A percentile compares a stretch with the other conserved stretches of the same genome.
These are phyloP conservation scores for Tachycineta bicolor DNA, from an alignment of 2,113 vertebrate genomes.

Conservation along the genomic window DNA sequence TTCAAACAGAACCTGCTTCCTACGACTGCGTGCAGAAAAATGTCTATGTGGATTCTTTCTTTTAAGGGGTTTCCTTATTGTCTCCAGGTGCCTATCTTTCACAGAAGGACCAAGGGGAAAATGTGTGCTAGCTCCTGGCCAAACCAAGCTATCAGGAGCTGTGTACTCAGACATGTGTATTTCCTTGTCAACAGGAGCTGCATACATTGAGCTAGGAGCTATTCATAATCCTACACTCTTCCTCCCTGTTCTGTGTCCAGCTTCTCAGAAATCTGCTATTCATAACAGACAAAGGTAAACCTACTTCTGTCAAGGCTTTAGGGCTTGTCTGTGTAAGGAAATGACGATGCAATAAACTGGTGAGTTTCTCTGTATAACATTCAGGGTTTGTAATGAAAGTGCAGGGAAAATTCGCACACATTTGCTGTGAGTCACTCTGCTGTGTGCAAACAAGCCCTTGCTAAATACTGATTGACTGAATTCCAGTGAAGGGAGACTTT, in stretches of 20 bases:
- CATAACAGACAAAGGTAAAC: not conserved
- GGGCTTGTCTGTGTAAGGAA: constrained; percentile 23
- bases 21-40: not conserved
- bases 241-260: not conserved
- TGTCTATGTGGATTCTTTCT: not conserved
- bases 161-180: not conserved
- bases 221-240: not conserved
- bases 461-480: not conserved
- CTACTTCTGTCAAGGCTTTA: not conserved
- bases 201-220: constrained; percentile 16
- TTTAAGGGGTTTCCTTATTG: not conserved
- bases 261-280: not conserved
- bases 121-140: constrained; percentile 8
- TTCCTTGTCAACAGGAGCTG: not conserved
- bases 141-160: not conserved
- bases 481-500: not conserved
- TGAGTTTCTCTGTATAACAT: not conserved
- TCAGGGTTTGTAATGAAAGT: not conserved
- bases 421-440: constrained; percentile 8
- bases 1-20: not conserved
- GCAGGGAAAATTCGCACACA: not conserved
- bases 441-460: constrained; percentile 28
- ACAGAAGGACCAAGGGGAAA: not conserved
- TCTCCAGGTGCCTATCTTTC: not conserved
- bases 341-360: not conserved